Percentiles rank a stretch among this genome's conserved stretches.
Evolutionary conservation across 2,888 invertebrate species (phyloP).

Genomic region (Heterodera filipjevi): DNA sequence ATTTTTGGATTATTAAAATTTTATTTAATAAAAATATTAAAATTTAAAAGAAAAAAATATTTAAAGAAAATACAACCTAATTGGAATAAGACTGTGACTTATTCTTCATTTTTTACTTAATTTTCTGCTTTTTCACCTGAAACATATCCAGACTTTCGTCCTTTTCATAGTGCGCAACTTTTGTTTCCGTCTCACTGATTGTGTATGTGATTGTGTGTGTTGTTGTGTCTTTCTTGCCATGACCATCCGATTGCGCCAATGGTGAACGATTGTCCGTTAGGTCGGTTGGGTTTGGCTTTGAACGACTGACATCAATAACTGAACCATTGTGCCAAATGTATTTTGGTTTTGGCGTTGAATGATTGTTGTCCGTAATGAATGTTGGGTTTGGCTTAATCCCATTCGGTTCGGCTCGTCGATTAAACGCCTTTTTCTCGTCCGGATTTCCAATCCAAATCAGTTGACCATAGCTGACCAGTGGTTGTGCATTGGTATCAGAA

Average conservation of each 20-base stretch:
- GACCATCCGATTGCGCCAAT: no score
- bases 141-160: constrained; percentile 98
- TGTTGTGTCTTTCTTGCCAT: not conserved
- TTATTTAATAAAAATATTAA: not conserved
- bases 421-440: constrained; percentile 54
- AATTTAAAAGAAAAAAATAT: not conserved
- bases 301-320: no score
- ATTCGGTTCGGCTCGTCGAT: constrained; percentile 49
- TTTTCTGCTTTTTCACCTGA: constrained; percentile 77
- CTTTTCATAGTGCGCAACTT: constrained; percentile 94
- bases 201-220: not conserved
- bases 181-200: constrained; percentile 52
- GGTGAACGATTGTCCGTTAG: no score
- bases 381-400: constrained; percentile 56
- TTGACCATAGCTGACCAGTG: not conserved
- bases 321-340: no score
- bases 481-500: not conserved
- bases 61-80: no score
- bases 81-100: not conserved
- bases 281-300: no score
- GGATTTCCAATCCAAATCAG: constrained; percentile 42
- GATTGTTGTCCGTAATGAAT: not conserved
- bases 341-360: no score
- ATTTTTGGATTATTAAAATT: no score
- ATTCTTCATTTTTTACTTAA: not conserved